A percentile compares a stretch with the other conserved stretches of the same genome.
phyloP scores from a whole-genome alignment of 2,888 invertebrate genomes.

The Camptogramma bilineatum region DNA sequence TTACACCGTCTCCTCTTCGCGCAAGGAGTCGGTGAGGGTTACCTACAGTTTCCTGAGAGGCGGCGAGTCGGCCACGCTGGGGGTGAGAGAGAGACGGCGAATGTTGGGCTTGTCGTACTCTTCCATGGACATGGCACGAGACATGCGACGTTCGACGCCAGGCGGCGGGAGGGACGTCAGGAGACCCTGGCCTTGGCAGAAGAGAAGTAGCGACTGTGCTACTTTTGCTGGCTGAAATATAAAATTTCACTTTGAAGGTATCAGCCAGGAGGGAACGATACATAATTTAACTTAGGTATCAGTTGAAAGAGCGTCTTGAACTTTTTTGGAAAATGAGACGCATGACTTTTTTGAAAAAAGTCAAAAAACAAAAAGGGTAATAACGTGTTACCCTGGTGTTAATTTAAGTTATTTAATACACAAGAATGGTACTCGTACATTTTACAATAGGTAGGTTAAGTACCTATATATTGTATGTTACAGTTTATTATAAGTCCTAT shows the following conservation, averaged over 20 bases:
- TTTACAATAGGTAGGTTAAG: too few relatives aligned
- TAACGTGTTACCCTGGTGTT: too few relatives aligned
- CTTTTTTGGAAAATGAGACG: too few relatives aligned
- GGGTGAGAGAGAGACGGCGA: constrained; percentile 88
- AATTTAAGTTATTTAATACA: too few relatives aligned
- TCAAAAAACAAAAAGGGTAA: too few relatives aligned
- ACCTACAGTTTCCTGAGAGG: constrained; percentile 71
- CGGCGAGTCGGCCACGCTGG: constrained; percentile 69
- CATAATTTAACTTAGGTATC: too few relatives aligned
- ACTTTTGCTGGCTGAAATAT: constrained; percentile 92
- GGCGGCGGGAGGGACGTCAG: constrained; percentile 93
- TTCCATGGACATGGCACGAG: constrained; percentile 91
- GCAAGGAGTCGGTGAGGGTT: constrained; percentile 50
- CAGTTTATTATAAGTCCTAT: too few relatives aligned
- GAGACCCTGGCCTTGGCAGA: constrained; percentile 94
- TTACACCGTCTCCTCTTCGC: constrained; percentile 58
- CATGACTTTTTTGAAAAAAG: too few relatives aligned
- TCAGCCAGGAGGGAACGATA: not conserved
- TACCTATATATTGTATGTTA: too few relatives aligned
- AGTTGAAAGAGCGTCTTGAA: too few relatives aligned
- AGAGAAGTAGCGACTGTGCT: constrained; percentile 93
- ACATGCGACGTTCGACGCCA: constrained; percentile 90
- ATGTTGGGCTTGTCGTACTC: constrained; percentile 93
- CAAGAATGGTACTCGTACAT: too few relatives aligned
- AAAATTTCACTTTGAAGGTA: not conserved